These are phyloP conservation scores for Nannobrachium achirus DNA, from an alignment of 2,113 vertebrate species.

Conservation along the genomic window DNA sequence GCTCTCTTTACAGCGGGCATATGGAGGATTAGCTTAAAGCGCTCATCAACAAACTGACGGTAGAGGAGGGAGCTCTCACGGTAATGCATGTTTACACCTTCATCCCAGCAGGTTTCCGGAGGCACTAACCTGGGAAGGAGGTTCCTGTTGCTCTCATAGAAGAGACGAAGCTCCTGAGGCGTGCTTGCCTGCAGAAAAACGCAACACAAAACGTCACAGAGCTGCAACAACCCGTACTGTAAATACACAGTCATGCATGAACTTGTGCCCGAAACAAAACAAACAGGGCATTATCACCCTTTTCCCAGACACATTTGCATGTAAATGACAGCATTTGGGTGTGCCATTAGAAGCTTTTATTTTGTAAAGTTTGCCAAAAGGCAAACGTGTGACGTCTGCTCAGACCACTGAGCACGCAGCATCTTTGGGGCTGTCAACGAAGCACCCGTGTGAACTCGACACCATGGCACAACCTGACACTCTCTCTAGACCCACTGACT, in stretches of 20 bases:
- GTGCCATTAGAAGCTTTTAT: slow-evolving; percentile 1
- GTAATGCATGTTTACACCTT: slow-evolving; percentile 16
- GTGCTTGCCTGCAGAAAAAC: slow-evolving; percentile 86
- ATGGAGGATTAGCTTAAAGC: neutral
- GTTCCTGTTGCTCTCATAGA: slow-evolving; percentile 93
- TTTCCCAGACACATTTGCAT: neutral
- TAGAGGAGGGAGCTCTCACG: slow-evolving; percentile 11
- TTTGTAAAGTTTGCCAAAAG: neutral
- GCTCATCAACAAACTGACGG: slow-evolving; percentile 19
- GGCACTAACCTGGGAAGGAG: slow-evolving; percentile 88
- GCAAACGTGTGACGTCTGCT: slow-evolving; percentile 3
- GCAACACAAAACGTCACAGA: slow-evolving; percentile 27
- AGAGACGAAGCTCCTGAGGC: slow-evolving; percentile 93
- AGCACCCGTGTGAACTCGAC: slow-evolving; percentile 39
- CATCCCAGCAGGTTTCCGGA: neutral
- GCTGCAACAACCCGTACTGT: too few species aligned
- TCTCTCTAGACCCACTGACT: slow-evolving; percentile 36
- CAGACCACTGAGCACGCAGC: slow-evolving; percentile 5
- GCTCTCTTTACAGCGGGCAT: neutral
- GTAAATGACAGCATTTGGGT: neutral
- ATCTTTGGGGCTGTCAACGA: slow-evolving; percentile 16
- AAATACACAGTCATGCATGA: slow-evolving; percentile 2
- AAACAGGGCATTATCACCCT: neutral
- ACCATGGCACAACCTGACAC: slow-evolving; percentile 4
- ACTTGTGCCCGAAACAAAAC: neutral